Conservation (phyloP, 2,113 vertebrate genomes). For the Solea solea region DNA sequence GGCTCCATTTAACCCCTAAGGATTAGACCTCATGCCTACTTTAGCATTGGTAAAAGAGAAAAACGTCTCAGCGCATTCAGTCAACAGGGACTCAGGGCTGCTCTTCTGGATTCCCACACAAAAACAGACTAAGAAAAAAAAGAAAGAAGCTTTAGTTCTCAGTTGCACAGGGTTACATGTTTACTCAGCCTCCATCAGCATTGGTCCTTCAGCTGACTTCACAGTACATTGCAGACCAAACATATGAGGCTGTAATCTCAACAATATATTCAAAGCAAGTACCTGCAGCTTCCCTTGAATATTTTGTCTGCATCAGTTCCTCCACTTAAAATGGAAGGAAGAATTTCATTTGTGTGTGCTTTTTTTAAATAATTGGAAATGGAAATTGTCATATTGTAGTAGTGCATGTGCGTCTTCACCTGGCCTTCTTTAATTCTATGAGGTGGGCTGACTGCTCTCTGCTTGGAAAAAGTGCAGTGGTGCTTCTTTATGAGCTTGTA, state of each 20-base stretch:
- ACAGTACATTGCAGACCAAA: slow-evolving; percentile 58
- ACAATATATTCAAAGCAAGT: slow-evolving; percentile 42
- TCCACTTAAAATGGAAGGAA: slow-evolving; percentile 30
- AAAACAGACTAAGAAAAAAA: slow-evolving; percentile 64
- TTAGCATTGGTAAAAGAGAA: slow-evolving; percentile 78
- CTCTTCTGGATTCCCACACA: slow-evolving; percentile 69
- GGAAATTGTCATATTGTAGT: slow-evolving; percentile 23
- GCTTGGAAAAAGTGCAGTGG: slow-evolving; percentile 9
- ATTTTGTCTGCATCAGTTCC: slow-evolving; percentile 50
- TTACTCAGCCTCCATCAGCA: slow-evolving; percentile 49
- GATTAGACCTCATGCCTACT: slow-evolving; percentile 83
- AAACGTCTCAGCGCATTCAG: slow-evolving; percentile 70
- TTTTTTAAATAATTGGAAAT: slow-evolving; percentile 12
- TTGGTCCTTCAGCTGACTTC: slow-evolving; percentile 61
- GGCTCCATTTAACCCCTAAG: slow-evolving; percentile 78
- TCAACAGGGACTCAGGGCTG: slow-evolving; percentile 69
- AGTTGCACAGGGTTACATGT: slow-evolving; percentile 56
- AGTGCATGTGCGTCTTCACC: slow-evolving; percentile 29
- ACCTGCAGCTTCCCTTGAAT: slow-evolving; percentile 45
- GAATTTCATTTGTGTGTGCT: slow-evolving; percentile 1
- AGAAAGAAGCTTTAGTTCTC: slow-evolving; percentile 49
- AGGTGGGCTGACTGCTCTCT: slow-evolving; percentile 34
- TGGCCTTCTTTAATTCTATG: slow-evolving; percentile 27
- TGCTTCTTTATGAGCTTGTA: slow-evolving; percentile 48
- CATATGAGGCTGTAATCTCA: slow-evolving; percentile 49